Percentiles rank a stretch among this genome's conserved stretches.
phyloP scores from a whole-genome alignment of 2,888 invertebrate species.

The Laothoe populi region DNA sequence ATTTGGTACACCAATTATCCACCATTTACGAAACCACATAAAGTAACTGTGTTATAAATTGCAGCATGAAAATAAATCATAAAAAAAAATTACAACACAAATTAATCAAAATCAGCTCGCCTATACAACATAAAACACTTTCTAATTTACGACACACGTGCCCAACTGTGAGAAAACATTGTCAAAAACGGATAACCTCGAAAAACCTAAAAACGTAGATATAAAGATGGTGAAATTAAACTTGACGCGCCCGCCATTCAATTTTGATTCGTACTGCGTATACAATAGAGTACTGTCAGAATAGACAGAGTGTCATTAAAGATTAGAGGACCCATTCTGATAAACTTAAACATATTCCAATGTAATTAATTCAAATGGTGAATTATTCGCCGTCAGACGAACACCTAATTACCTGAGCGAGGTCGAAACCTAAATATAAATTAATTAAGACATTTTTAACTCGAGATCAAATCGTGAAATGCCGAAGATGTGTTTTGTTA shows the following conservation, averaged over 20 bases:
- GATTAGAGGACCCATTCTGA: not conserved
- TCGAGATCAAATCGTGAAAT: conserved; percentile 37
- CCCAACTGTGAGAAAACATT: not conserved
- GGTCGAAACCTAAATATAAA: conserved; percentile 31
- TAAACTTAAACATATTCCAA: conserved; percentile 22
- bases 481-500: conserved; percentile 38
- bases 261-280: not conserved
- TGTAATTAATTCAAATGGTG: conserved; percentile 27
- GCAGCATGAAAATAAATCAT: not conserved
- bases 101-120: not conserved
- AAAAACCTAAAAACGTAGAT: conserved; percentile 17
- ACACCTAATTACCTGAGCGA: conserved; percentile 22
- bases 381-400: conserved; percentile 22
- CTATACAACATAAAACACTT: not conserved
- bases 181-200: not conserved
- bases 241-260: not conserved
- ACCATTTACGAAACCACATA: too few relatives aligned
- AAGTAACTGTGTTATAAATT: too few relatives aligned
- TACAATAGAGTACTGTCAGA: not conserved
- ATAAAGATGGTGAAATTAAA: not conserved
- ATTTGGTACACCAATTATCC: too few relatives aligned
- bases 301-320: not conserved
- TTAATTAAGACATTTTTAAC: conserved; percentile 40
- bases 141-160: not conserved
- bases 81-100: not conserved